Evolutionary conservation across 2,888 invertebrate species (phyloP), one percentile per base, ranked within the genome.

Genomic region (Caenorhabditis auriculariae): DNA sequence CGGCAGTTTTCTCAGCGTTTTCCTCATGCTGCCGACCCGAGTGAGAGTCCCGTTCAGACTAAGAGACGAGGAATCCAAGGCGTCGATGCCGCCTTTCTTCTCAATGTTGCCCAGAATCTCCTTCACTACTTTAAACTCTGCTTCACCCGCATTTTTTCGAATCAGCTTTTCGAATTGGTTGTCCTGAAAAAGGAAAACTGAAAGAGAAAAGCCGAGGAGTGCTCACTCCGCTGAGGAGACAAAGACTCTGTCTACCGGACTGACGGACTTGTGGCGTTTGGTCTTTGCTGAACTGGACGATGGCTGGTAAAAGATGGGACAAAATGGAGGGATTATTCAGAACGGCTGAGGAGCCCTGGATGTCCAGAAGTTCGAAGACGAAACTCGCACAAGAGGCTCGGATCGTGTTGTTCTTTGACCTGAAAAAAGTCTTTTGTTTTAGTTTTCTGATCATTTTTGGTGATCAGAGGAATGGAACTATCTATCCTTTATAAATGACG

Each of bases 361-460:
- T 91, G 84, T 49, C 87, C 85, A 42, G 88, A 87, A 50, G 94
- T 82, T 51, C 93, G 87, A 77, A 89, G 2, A 69, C 62, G 21
- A 66, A 66, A 6, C 44, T 88, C 0, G 91, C 89, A 0, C 91
- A 88, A 6, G 91, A 88, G 43, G 91, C 89, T 27, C 93, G 87
- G 4, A 95, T 92, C 4, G 90, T 86, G 0, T 90, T 89, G 81
- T 93, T 93, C 72, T 91, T 90, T 83, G 95, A 93, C 43, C 85
- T 85, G 70, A 21, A 65, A 17, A 23, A 32, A 52, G 1, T 17
- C 15, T 15, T 17, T 12, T 29, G 0, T n/a, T 23, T n/a, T 39
- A 26, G n/a, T n/a, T n/a, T n/a, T n/a, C n/a, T n/a, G n/a, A n/a
- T n/a, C n/a, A n/a, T n/a, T n/a, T n/a, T n/a, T n/a, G n/a, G n/a